phyloP scores from a whole-genome alignment of 2,888 invertebrate species.

The Coelinius sp. region DNA sequence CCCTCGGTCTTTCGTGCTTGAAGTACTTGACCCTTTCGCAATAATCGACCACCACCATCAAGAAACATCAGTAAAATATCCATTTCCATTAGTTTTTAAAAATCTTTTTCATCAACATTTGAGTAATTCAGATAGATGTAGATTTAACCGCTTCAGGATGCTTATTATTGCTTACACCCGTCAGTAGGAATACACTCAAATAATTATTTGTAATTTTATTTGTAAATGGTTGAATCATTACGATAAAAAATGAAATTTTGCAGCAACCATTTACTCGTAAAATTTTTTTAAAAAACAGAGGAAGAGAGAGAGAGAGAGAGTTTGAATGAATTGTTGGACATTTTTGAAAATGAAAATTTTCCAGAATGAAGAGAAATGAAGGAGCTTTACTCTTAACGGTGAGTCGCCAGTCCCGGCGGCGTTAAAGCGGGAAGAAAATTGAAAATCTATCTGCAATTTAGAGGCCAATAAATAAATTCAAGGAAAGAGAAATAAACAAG shows the following conservation, averaged over 20 bases:
- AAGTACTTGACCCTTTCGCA: conserved; percentile 37
- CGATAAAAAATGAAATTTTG: background rate
- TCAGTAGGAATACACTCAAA: conserved; percentile 9
- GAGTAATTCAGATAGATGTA: background rate
- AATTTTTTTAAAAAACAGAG: background rate
- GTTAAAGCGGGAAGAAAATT: conserved; percentile 52
- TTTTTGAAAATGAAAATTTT: conserved; percentile 36
- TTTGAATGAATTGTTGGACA: background rate
- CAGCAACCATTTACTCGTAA: background rate
- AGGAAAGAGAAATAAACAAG: conserved; percentile 10
- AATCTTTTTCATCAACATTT: background rate
- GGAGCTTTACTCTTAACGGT: conserved; percentile 50
- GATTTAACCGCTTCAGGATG: conserved; percentile 7
- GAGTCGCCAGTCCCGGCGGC: conserved; percentile 53
- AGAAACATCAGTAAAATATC: background rate
- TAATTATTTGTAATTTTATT: background rate
- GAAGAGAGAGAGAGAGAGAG: background rate
- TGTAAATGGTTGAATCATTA: background rate
- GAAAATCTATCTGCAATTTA: conserved; percentile 7
- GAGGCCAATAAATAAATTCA: background rate
- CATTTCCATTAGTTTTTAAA: background rate
- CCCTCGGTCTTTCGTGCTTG: conserved; percentile 40
- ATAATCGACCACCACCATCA: conserved; percentile 32
- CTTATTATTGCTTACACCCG: conserved; percentile 13
- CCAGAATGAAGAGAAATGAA: conserved; percentile 42